phyloP scores from a whole-genome alignment of 2,888 invertebrate genomes.

The Euphydryas editha region DNA sequence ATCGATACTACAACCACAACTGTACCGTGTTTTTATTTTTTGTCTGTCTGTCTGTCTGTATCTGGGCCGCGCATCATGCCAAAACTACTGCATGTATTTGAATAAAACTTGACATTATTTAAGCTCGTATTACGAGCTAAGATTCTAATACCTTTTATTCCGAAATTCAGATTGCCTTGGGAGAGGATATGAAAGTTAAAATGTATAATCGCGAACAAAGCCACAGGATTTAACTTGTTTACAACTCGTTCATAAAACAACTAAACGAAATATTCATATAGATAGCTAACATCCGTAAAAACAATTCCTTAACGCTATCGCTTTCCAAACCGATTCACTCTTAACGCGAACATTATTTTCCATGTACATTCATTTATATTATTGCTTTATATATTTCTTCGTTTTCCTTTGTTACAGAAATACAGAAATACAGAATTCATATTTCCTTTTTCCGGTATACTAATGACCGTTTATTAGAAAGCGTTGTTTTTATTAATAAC shows the following conservation, averaged over 20 bases:
- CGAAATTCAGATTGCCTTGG: no score
- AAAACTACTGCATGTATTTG: no score
- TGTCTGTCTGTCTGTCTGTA: no score
- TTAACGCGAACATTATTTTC: constrained; percentile 16
- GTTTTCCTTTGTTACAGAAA: constrained; percentile 9
- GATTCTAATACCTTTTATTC: no score
- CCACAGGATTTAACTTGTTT: no score
- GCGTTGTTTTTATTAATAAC: neutral
- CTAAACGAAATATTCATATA: neutral
- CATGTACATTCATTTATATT: constrained; percentile 13
- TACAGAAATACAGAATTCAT: constrained; percentile 3
- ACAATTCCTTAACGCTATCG: constrained; percentile 26
- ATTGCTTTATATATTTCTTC: constrained; percentile 7
- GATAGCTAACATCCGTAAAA: constrained; percentile 17
- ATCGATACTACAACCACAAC: no score
- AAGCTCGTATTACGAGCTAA: no score
- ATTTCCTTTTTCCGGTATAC: neutral
- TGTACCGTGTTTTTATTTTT: no score
- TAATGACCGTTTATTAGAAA: neutral
- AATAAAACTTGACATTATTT: no score
- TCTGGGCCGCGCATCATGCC: no score
- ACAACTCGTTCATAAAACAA: neutral
- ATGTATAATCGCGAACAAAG: no score
- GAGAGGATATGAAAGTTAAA: no score
- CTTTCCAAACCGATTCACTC: constrained; percentile 30